A percentile compares a stretch with the other conserved stretches of the same genome.
Evolutionary conservation across 2,888 invertebrate genomes (phyloP).

Genomic region (Alsophila aescularia): DNA sequence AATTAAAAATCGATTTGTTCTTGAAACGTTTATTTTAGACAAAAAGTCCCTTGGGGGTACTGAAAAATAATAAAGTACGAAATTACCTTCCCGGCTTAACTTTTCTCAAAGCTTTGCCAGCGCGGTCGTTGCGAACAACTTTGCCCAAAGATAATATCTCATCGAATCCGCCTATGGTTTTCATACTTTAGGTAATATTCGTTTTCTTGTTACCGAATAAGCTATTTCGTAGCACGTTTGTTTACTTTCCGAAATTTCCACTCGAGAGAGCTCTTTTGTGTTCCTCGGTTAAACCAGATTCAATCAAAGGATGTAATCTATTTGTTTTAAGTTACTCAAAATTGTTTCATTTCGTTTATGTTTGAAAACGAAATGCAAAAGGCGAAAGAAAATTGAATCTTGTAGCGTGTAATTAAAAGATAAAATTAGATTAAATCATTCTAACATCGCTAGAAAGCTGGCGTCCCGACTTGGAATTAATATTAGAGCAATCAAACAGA

Average conservation of each 20-base stretch:
- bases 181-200: slow-evolving; percentile 31
- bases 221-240: slow-evolving; percentile 37
- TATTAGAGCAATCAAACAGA: slow-evolving; percentile 56
- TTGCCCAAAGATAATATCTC: slow-evolving; percentile 55
- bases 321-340: slow-evolving; percentile 21
- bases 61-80: slow-evolving; percentile 67
- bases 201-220: slow-evolving; percentile 36
- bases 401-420: slow-evolving; percentile 37
- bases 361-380: slow-evolving; percentile 30
- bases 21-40: slow-evolving; percentile 57
- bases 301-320: slow-evolving; percentile 9
- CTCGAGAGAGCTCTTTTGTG: slow-evolving; percentile 10
- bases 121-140: slow-evolving; percentile 44
- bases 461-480: slow-evolving; percentile 49
- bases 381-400: slow-evolving; percentile 33
- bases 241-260: slow-evolving; percentile 12
- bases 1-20: slow-evolving; percentile 57
- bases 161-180: slow-evolving; percentile 34
- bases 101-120: slow-evolving; percentile 55
- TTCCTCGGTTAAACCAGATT: slow-evolving; percentile 12
- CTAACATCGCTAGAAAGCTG: slow-evolving; percentile 48
- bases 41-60: slow-evolving; percentile 51
- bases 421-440: slow-evolving; percentile 46
- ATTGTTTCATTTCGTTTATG: slow-evolving; percentile 27
- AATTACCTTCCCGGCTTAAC: slow-evolving; percentile 63